Percentiles rank a stretch among this genome's conserved stretches.
Evolutionary conservation across 2,888 invertebrate genomes (phyloP).

Genomic region (Corythucha ciliata): DNA sequence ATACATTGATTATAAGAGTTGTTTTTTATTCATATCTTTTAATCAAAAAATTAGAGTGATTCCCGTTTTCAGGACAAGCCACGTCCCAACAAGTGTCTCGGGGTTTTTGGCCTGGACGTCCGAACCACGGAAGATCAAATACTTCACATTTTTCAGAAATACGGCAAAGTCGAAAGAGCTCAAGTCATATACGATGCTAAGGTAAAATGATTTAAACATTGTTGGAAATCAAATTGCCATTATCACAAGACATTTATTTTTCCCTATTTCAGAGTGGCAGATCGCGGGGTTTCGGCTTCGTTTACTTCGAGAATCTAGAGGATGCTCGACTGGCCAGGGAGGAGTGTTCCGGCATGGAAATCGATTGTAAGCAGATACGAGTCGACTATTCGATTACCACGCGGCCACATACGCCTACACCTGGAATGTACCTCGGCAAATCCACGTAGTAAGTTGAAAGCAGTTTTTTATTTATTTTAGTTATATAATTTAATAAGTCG

Average conservation of each 20-base stretch:
- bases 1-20: not conserved
- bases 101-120: slow-evolving; percentile 88
- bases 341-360: slow-evolving; percentile 85
- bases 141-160: slow-evolving; percentile 84
- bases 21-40: slow-evolving; percentile 4
- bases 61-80: slow-evolving; percentile 60
- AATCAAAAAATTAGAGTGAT: not conserved
- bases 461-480: not conserved
- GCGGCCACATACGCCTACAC: slow-evolving; percentile 93
- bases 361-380: slow-evolving; percentile 84
- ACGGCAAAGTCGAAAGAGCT: slow-evolving; percentile 82
- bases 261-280: slow-evolving; percentile 50
- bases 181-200: slow-evolving; percentile 94
- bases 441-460: slow-evolving; percentile 59
- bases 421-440: slow-evolving; percentile 94
- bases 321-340: slow-evolving; percentile 92
- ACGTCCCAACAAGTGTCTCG: slow-evolving; percentile 77
- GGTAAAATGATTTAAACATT: slow-evolving; percentile 45
- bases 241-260: not conserved
- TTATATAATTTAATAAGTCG: too few species aligned
- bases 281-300: slow-evolving; percentile 93
- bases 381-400: slow-evolving; percentile 95
- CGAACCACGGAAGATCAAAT: slow-evolving; percentile 88
- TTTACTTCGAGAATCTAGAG: slow-evolving; percentile 78
- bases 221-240: slow-evolving; percentile 6